Percentiles rank a stretch among this genome's conserved stretches.
Evolutionary conservation across 1,140 invertebrate species (phyloP).

Genomic region (Riptortus pedestris): DNA sequence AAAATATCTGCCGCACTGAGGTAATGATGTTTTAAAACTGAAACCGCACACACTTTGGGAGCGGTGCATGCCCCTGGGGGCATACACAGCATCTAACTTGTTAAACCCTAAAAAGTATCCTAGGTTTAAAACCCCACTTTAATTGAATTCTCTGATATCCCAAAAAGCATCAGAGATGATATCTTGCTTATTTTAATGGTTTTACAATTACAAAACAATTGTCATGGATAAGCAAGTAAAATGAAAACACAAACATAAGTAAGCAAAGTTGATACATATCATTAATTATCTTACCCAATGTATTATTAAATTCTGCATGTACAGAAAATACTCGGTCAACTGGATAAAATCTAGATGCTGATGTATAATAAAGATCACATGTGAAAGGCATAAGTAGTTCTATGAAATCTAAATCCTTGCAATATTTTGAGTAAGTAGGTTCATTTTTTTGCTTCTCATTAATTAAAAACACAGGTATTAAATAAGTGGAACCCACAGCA

Average conservation of each 20-base stretch:
- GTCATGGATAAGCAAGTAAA: no score
- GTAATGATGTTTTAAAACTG: no score
- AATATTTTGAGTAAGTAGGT: background rate
- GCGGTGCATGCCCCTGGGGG: no score
- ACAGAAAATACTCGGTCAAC: conserved; percentile 40
- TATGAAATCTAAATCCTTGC: background rate
- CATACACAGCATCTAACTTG: no score
- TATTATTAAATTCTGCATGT: conserved; percentile 40
- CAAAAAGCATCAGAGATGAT: background rate
- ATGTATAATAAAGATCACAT: conserved; percentile 39
- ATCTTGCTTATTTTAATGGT: background rate
- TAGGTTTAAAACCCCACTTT: background rate
- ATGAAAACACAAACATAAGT: no score
- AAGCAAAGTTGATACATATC: no score
- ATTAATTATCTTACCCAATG: conserved; percentile 37
- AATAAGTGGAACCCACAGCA: conserved; percentile 29
- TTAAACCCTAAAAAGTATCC: background rate
- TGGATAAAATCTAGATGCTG: conserved; percentile 32
- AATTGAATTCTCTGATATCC: background rate
- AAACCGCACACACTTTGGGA: no score
- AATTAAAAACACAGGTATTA: conserved; percentile 33
- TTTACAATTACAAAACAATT: background rate
- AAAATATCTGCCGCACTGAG: no score
- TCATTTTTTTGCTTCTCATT: background rate
- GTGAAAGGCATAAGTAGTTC: conserved; percentile 34